Percentiles rank a stretch among this genome's conserved stretches.
Conservation (phyloP, 2,888 invertebrate genomes). For the Dryobotodes eremita region DNA sequence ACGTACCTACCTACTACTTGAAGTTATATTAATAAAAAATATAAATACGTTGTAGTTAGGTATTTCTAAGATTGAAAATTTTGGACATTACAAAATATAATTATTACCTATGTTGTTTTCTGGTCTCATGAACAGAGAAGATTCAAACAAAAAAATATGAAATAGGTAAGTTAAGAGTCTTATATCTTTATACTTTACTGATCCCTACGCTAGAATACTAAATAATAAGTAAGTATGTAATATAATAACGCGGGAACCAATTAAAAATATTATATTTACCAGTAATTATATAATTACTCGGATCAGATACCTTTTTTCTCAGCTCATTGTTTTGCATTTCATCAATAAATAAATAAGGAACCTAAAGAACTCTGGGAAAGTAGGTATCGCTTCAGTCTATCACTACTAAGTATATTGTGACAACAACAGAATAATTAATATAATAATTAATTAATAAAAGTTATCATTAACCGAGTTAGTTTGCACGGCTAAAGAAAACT, state of each 20-base stretch:
- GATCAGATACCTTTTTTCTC: background rate
- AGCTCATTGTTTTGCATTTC: slow-evolving; percentile 4
- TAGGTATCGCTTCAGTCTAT: background rate
- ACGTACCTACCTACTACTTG: background rate
- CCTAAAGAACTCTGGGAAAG: slow-evolving; percentile 21
- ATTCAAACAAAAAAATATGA: background rate
- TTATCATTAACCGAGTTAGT: background rate
- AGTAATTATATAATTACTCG: background rate
- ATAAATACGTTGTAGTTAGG: background rate
- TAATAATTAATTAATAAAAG: no score
- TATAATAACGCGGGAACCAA: background rate
- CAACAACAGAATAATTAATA: background rate
- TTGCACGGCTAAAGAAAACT: background rate
- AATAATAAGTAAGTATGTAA: background rate
- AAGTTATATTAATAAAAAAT: background rate
- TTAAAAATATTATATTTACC: background rate
- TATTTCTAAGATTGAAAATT: background rate
- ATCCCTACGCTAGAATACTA: background rate
- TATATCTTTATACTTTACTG: background rate
- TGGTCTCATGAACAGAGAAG: background rate
- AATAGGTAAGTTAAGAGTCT: background rate
- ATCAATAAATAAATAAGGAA: slow-evolving; percentile 15
- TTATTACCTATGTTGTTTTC: no score
- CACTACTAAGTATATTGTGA: background rate
- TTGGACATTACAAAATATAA: background rate